Evolutionary conservation across 2,888 invertebrate species (phyloP).

Genomic region (Cecidostiba fungosa): DNA sequence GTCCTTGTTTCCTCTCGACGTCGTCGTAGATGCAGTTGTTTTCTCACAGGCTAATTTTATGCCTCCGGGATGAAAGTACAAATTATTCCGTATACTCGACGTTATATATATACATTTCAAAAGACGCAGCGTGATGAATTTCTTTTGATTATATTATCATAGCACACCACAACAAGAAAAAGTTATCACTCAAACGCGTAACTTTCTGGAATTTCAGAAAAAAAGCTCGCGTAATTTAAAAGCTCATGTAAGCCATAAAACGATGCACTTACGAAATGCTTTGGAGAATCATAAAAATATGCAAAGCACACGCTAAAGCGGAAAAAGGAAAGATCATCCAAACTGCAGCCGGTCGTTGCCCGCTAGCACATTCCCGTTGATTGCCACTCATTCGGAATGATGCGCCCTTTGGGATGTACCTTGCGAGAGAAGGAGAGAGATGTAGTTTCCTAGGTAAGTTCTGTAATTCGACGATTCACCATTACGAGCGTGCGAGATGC

Average conservation of each 20-base stretch:
- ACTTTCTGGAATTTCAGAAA: neutral
- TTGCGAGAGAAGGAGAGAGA: neutral
- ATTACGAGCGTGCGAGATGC: neutral
- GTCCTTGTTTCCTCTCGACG: constrained; percentile 22
- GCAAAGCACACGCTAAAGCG: neutral
- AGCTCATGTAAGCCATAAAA: neutral
- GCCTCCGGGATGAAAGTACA: neutral
- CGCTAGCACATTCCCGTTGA: constrained; percentile 39
- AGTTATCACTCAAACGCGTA: neutral
- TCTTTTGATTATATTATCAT: neutral
- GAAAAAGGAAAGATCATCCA: neutral
- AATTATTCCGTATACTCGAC: neutral
- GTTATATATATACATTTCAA: neutral
- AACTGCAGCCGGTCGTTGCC: neutral
- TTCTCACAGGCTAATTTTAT: constrained; percentile 4
- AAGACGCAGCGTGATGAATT: constrained; percentile 3
- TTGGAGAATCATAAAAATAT: neutral
- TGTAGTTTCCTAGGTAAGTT: constrained; percentile 34
- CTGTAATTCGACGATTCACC: constrained; percentile 53
- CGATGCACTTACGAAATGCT: neutral
- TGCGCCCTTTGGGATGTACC: constrained; percentile 48
- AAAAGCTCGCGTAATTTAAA: neutral
- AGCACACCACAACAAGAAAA: no score
- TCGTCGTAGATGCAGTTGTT: constrained; percentile 3
- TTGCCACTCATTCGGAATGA: constrained; percentile 59